Base-by-base conservation (phyloP, 2,888 invertebrate species). In the Caenorhabditis sp. region DNA sequence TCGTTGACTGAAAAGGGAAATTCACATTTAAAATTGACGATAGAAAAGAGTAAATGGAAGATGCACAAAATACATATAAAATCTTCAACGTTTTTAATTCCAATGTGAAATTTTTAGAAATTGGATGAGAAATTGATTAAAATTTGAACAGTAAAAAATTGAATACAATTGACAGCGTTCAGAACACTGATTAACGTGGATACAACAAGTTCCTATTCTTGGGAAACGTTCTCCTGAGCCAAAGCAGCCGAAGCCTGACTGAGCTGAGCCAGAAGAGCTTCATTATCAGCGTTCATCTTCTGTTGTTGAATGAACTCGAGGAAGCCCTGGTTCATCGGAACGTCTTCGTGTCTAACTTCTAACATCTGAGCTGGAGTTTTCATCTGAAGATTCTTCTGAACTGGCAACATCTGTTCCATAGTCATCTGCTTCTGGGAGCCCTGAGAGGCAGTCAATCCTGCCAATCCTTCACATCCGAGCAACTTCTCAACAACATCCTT, bases 401-500 rank as follows among this genome's bases (percentile, higher is more conserved):
- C 15, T 1, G 13, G 24, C 32, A 32, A 9, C 32, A 32, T 32
- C 32, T 32, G 32, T n/a, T n/a, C n/a, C n/a, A n/a, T n/a, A 32
- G 4, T 32, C 44, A 18, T n/a, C 11, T 44, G 26, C 6, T 18
- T 50, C 6, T 35, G 6, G 1, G 5, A 37, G 24, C 32, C 47
- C 44, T 67, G 55, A 35, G 67, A 35, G 11, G 40, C 67, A 2
- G 62, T 58, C 24, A 74, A 9, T 0, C 24, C 65, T 1, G 68
- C 68, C 18, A 62, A 40, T 1, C 44, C 51, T 13, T 79, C 51
- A 0, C 51, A 22, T 13, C 60, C 67, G 0, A 79, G 3, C 20
- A 79, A 32, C 47, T 79, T 37, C 28, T 79, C 79, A 2, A 79
- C 65, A 18, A 71, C n/a, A 0, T 50, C 65, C 37, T 79, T 56